Evolutionary conservation across 1,140 invertebrate genomes (phyloP).

Genomic region (Drosophila punjabiensis): DNA sequence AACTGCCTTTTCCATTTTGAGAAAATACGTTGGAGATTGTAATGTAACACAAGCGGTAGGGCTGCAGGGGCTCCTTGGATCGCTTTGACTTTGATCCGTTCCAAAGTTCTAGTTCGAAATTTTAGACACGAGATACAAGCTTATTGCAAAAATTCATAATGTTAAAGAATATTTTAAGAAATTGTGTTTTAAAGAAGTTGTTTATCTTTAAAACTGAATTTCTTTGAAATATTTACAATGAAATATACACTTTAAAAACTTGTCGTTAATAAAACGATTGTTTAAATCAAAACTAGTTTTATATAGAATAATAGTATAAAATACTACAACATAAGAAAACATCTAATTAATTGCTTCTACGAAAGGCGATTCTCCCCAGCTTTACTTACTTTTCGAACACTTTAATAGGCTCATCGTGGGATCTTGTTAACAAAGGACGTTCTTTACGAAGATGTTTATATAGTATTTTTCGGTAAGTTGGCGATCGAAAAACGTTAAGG

Average conservation of each 20-base stretch:
- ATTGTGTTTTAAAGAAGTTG: background rate
- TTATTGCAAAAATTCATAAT: too few relatives aligned
- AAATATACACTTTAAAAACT: background rate
- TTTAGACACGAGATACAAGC: too few relatives aligned
- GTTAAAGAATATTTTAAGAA: too few relatives aligned
- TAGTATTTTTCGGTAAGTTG: conserved; percentile 24
- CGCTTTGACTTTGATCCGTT: too few relatives aligned
- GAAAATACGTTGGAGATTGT: too few relatives aligned
- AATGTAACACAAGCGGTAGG: too few relatives aligned
- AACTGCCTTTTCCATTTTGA: too few relatives aligned
- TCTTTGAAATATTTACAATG: background rate
- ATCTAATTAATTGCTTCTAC: background rate
- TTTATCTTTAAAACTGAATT: background rate
- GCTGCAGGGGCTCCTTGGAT: too few relatives aligned
- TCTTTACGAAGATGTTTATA: conserved; percentile 15
- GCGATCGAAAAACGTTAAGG: conserved; percentile 63
- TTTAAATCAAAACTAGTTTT: background rate
- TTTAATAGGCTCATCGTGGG: conserved; percentile 47
- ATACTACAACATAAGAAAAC: background rate
- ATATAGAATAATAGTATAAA: background rate
- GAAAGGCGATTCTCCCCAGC: background rate
- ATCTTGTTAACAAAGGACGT: conserved; percentile 44
- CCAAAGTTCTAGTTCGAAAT: too few relatives aligned
- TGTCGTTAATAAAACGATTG: background rate
- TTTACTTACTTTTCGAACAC: conserved; percentile 71